These are phyloP conservation scores for Mycalesis mineus DNA, from an alignment of 2,888 invertebrate species.

Conservation along the genomic window DNA sequence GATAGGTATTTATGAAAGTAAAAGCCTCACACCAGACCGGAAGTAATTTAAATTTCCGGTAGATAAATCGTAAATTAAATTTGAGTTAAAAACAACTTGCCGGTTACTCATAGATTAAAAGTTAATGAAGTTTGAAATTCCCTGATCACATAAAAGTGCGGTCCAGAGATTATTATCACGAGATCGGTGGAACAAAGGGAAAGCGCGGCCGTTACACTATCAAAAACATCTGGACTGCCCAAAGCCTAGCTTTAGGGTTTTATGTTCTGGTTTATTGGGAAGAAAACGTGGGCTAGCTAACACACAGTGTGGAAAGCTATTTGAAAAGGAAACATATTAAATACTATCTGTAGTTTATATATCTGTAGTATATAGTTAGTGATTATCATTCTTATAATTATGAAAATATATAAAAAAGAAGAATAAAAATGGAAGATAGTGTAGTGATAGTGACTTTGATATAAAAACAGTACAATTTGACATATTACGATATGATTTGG, in stretches of 20 bases:
- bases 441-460: too few relatives aligned
- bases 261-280: conserved; percentile 10
- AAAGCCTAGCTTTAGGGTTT: conserved; percentile 14
- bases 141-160: not conserved
- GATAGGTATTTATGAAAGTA: too few relatives aligned
- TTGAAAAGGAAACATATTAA: not conserved
- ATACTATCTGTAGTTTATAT: too few relatives aligned
- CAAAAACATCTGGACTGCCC: conserved; percentile 16
- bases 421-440: too few relatives aligned
- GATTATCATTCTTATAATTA: too few relatives aligned
- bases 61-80: not conserved
- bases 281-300: not conserved
- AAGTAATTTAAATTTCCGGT: too few relatives aligned
- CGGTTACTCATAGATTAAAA: not conserved
- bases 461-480: too few relatives aligned
- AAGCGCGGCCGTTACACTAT: conserved; percentile 10
- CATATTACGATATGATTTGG: too few relatives aligned
- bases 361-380: too few relatives aligned
- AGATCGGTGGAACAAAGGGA: not conserved
- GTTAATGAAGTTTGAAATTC: not conserved
- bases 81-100: not conserved
- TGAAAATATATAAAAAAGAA: too few relatives aligned
- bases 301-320: not conserved
- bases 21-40: too few relatives aligned
- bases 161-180: conserved; percentile 1